Percentiles rank a stretch among this genome's conserved stretches.
phyloP scores from a whole-genome alignment of 2,797 vertebrate genomes.

The Protosalanx chinensis region DNA sequence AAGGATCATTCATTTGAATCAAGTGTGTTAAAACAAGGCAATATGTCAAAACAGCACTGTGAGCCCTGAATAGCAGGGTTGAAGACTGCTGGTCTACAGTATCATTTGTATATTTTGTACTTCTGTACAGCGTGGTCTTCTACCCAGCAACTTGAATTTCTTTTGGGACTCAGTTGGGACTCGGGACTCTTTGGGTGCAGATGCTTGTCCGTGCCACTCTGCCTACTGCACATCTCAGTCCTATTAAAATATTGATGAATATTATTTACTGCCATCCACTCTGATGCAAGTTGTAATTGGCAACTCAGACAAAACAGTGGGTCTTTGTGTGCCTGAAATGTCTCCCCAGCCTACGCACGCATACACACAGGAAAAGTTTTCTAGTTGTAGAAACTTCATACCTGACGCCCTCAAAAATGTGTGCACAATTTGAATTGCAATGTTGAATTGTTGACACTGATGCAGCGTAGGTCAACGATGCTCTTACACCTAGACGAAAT shows the following conservation, averaged over 20 bases:
- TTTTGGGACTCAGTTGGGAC: too few species aligned
- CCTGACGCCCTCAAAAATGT: neutral
- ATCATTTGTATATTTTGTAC: neutral
- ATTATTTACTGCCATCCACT: too few species aligned
- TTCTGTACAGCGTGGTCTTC: neutral
- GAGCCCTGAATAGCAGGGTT: too few species aligned
- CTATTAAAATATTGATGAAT: too few species aligned
- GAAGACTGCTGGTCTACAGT: too few species aligned
- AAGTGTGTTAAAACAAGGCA: too few species aligned
- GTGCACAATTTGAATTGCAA: neutral
- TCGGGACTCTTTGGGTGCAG: too few species aligned
- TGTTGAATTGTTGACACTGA: neutral
- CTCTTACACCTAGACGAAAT: neutral
- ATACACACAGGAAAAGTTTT: neutral
- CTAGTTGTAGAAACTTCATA: neutral
- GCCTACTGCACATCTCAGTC: too few species aligned
- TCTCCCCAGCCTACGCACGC: too few species aligned
- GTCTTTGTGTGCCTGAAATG: neutral
- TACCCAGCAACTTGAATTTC: neutral
- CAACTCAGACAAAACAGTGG: neutral
- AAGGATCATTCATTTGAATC: too few species aligned
- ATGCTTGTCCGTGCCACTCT: too few species aligned
- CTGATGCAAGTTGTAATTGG: neutral
- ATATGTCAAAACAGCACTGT: too few species aligned
- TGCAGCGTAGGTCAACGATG: neutral